Evolutionary conservation across 1,140 invertebrate genomes (phyloP).

Genomic region (Hormaphis cornu): DNA sequence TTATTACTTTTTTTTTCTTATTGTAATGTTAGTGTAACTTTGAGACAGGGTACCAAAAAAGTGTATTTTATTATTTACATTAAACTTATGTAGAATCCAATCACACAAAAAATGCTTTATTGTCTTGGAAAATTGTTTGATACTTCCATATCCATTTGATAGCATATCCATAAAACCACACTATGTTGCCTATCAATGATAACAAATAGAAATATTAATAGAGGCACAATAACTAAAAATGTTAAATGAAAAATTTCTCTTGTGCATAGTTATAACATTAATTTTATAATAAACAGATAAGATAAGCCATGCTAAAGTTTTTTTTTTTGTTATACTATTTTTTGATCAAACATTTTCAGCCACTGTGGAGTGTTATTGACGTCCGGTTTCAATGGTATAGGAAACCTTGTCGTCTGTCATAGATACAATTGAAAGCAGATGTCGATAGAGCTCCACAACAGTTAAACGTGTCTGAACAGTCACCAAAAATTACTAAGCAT

Average conservation of each 20-base stretch:
- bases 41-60: not conserved
- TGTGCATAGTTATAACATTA: too few relatives aligned
- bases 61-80: constrained; percentile 5
- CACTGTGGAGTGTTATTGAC: too few relatives aligned
- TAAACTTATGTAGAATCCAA: constrained; percentile 28
- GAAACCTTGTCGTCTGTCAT: too few relatives aligned
- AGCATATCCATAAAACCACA: constrained; percentile 30
- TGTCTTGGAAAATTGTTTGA: constrained; percentile 22
- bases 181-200: constrained; percentile 19
- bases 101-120: constrained; percentile 21
- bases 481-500: too few relatives aligned
- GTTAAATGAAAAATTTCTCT: not conserved
- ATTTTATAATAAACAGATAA: too few relatives aligned
- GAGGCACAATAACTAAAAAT: not conserved
- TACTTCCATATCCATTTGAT: constrained; percentile 27
- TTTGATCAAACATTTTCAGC: too few relatives aligned
- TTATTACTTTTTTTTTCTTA: not conserved
- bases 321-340: too few relatives aligned
- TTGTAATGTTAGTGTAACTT: constrained; percentile 1
- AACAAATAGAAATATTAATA: constrained; percentile 18
- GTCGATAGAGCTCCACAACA: too few relatives aligned
- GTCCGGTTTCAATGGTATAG: too few relatives aligned
- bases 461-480: too few relatives aligned
- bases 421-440: too few relatives aligned
- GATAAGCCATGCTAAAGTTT: too few relatives aligned